Conservation (phyloP, 2,888 invertebrate species). For the Oligia strigilis region DNA sequence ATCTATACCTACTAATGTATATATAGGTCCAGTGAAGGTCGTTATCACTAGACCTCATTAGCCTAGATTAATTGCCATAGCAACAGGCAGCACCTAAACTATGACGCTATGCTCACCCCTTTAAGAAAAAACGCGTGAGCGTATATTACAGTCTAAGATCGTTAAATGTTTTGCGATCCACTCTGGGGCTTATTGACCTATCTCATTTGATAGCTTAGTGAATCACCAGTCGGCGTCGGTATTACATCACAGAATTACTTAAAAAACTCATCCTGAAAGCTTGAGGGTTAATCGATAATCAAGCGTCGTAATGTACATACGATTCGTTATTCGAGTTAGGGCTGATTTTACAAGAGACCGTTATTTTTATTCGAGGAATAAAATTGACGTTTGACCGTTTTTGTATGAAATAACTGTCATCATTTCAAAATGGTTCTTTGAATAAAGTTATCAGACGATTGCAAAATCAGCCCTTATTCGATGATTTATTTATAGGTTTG, state of each 20-base stretch:
- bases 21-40: not conserved
- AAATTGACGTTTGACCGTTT: no score
- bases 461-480: not conserved
- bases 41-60: not conserved
- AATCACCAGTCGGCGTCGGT: slow-evolving; percentile 63
- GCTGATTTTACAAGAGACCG: no score
- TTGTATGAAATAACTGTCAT: no score
- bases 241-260: slow-evolving; percentile 59
- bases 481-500: not conserved
- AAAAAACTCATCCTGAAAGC: slow-evolving; percentile 35
- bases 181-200: slow-evolving; percentile 68
- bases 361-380: no score
- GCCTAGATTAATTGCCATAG: slow-evolving; percentile 6
- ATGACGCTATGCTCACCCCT: slow-evolving; percentile 17
- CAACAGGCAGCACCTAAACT: not conserved
- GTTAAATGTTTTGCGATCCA: slow-evolving; percentile 69
- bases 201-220: slow-evolving; percentile 66
- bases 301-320: not conserved
- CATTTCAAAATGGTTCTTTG: no score
- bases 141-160: slow-evolving; percentile 58
- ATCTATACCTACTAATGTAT: not conserved
- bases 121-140: slow-evolving; percentile 46
- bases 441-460: no score
- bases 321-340: slow-evolving; percentile 17
- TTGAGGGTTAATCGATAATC: slow-evolving; percentile 32